A percentile compares a stretch with the other conserved stretches of the same genome.
phyloP scores from a whole-genome alignment of 1,140 invertebrate species.

The Monochamus saltuarius region DNA sequence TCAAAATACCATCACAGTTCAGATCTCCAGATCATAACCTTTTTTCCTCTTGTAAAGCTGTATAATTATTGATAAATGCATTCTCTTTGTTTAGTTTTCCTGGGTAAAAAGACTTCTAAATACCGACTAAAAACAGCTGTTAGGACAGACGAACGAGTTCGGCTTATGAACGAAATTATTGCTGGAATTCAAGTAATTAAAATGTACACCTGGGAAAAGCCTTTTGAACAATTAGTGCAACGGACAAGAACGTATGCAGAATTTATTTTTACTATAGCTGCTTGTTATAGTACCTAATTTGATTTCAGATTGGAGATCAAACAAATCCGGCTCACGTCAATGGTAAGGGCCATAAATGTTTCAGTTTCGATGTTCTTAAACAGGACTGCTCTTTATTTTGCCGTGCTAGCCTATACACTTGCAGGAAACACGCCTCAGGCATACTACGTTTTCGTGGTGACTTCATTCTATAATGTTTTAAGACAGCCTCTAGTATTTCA shows the following conservation, averaged over 20 bases:
- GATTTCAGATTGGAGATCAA: background rate
- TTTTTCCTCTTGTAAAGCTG: no score
- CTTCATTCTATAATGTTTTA: background rate
- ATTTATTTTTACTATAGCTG: no score
- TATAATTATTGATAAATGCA: no score
- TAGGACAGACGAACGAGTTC: constrained; percentile 61
- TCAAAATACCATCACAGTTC: no score
- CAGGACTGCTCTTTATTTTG: background rate
- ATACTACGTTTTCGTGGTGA: constrained; percentile 1
- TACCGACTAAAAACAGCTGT: constrained; percentile 54
- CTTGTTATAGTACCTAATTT: no score
- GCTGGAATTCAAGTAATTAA: constrained; percentile 74
- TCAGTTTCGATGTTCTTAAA: constrained; percentile 2
- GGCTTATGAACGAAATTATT: constrained; percentile 65
- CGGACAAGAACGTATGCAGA: no score
- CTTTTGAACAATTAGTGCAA: background rate
- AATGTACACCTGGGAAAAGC: constrained; percentile 82
- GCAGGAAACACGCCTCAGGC: background rate
- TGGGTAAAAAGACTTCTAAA: constrained; percentile 51
- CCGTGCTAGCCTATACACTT: background rate
- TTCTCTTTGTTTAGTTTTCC: constrained; percentile 23
- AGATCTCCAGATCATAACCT: no score
- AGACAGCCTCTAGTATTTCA: background rate
- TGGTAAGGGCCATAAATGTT: background rate
- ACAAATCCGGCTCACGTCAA: background rate